Evolutionary conservation across 1,140 invertebrate species (phyloP), one percentile per base, ranked within the genome.

Genomic region (Apis florea): DNA sequence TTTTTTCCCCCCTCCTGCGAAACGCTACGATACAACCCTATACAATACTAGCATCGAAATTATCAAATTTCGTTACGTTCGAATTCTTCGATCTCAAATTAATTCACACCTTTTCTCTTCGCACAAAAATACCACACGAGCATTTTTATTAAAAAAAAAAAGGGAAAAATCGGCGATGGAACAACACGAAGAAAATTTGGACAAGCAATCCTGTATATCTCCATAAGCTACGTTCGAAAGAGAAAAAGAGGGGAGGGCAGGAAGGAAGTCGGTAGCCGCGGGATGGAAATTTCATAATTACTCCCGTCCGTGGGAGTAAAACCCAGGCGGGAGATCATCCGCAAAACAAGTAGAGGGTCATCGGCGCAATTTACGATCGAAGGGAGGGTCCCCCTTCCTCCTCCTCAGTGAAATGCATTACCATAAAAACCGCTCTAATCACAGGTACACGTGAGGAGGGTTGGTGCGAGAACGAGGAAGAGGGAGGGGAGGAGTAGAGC

Each of bases 361-460:
- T 67, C 59, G 54, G 53, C 13, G 59, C 67, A 76, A 68, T 64
- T 79, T 83, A 79, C 78, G 83, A 84, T 64, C 71, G 51, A 66
- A 13, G 58, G 24, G 31, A 40, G 31, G 31, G 31, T 40, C 31
- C 31, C 5, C 0, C 31, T 0, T 6, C 5, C 31, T 40, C 5
- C 31, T 24, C 59, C 64, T 54, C 82, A 76, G 61, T 66, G 71
- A 85, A 71, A 86, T 74, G 80, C 80, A 86, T 86, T 86, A 83
- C 72, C 81, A 82, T 84, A 86, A 86, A 86, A 86, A 86, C 82
- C 82, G 71, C 72, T 86, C 75, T 86, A 86, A 86, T 86, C 85
- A 82, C 76, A 79, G 85, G 49, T 83, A 85, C 79, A 73, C 49
- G 54, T 61, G 83, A 49, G 26, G 24, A 15, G 6, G 13, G 26